phyloP scores from a whole-genome alignment of 2,113 vertebrate species.

The Narcine bancroftii region DNA sequence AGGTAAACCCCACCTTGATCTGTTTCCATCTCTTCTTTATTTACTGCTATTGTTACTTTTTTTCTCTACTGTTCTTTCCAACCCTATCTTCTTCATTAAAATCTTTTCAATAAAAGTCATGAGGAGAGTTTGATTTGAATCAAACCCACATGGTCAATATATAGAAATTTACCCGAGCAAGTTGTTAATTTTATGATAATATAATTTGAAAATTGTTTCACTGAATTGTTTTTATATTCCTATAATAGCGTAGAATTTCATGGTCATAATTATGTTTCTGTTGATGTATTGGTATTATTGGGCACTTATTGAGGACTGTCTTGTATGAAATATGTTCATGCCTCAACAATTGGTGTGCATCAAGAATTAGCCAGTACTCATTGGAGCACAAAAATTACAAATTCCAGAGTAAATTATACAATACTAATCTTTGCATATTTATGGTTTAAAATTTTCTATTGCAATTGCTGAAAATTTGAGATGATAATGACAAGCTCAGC shows the following conservation, averaged over 20 bases:
- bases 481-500: background rate
- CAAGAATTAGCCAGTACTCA: background rate
- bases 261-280: background rate
- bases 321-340: background rate
- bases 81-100: no score
- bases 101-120: background rate
- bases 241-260: background rate
- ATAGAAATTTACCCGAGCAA: background rate
- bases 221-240: background rate
- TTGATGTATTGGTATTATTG: background rate
- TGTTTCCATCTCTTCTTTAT: no score
- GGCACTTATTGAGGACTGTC: background rate
- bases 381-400: background rate
- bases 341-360: background rate
- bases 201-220: background rate
- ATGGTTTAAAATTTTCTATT: background rate
- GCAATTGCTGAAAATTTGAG: background rate
- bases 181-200: background rate
- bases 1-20: no score
- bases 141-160: background rate
- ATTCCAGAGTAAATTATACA: background rate
- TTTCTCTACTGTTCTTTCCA: no score
- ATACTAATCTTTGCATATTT: background rate
- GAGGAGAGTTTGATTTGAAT: background rate
- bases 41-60: no score